phyloP scores from a whole-genome alignment of 2,113 vertebrate genomes.

The Perccottus glenii region DNA sequence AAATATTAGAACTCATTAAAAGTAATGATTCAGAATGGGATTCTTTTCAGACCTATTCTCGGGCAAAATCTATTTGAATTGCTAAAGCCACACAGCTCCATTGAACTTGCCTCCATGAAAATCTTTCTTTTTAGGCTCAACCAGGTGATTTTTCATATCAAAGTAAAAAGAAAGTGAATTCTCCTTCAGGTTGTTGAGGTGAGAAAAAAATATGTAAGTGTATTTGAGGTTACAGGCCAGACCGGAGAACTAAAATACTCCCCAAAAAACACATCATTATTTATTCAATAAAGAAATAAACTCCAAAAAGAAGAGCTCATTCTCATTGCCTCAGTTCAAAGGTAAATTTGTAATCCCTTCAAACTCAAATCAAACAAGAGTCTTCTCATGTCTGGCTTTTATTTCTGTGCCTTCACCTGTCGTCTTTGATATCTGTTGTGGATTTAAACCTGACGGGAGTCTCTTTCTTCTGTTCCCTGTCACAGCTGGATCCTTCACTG shows the following conservation, averaged over 20 bases:
- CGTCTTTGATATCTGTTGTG: background rate
- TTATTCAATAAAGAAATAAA: constrained; percentile 31
- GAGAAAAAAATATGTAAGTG: constrained; percentile 14
- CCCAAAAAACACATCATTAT: constrained; percentile 21
- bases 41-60: constrained; percentile 51
- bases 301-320: background rate
- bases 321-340: background rate
- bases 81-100: constrained; percentile 27
- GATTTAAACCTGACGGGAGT: background rate
- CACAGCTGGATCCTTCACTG: constrained; percentile 70
- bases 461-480: background rate
- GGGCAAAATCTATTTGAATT: constrained; percentile 50
- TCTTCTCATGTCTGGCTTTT: background rate
- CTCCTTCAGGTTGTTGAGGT: constrained; percentile 2
- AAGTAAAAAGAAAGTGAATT: constrained; percentile 14
- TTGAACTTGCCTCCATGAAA: background rate
- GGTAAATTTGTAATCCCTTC: background rate
- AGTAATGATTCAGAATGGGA: constrained; percentile 61
- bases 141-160: constrained; percentile 15
- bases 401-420: background rate
- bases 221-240: background rate
- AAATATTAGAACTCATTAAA: constrained; percentile 70
- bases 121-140: constrained; percentile 5
- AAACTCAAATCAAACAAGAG: background rate
- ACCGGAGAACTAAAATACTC: background rate